These are phyloP conservation scores for Melopsittacus undulatus DNA, from an alignment of 2,797 vertebrate species.

Conservation along the genomic window DNA sequence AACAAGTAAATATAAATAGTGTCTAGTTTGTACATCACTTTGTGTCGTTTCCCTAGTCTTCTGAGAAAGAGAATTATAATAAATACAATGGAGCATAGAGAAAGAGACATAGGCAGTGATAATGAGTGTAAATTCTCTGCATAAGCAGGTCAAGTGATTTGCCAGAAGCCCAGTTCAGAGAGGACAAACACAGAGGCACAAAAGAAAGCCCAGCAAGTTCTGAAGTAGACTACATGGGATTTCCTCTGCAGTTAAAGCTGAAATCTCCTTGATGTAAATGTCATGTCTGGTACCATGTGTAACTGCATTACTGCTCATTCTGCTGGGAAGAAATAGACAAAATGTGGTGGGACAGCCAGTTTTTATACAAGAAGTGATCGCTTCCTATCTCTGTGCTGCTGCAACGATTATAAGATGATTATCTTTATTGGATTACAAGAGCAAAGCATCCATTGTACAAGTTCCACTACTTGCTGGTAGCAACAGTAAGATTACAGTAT, in stretches of 20 bases:
- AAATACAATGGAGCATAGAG: background rate
- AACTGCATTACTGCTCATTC: background rate
- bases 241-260: background rate
- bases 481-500: background rate
- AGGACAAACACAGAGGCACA: background rate
- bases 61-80: background rate
- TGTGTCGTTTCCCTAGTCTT: background rate
- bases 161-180: background rate
- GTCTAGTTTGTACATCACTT: background rate
- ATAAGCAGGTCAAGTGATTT: background rate
- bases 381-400: background rate
- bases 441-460: background rate
- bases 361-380: background rate
- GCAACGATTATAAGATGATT: background rate
- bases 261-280: background rate
- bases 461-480: background rate
- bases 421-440: background rate
- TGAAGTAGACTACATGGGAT: background rate
- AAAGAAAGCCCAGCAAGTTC: background rate
- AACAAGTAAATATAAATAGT: background rate
- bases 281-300: rapidly evolving
- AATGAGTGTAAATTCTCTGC: background rate
- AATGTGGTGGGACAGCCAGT: background rate
- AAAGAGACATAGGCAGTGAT: background rate
- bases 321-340: background rate